Base-by-base conservation (phyloP, 1,140 invertebrate genomes). In the Procambarus clarkii region DNA sequence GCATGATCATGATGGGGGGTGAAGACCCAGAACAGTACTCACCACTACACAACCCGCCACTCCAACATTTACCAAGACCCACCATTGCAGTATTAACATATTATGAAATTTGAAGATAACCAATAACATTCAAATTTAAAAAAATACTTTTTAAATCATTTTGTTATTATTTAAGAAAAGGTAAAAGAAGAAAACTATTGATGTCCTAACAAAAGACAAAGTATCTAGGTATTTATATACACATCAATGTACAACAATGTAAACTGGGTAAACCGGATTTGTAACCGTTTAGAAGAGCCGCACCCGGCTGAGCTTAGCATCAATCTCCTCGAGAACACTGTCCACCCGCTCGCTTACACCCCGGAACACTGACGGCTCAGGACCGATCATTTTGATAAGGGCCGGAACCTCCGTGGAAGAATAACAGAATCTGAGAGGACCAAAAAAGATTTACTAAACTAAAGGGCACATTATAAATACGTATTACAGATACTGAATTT, bases 301-400 rank as follows among this genome's bases (percentile, higher is more conserved):
- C 24, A 93, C 93, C 13, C 92, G 86, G 50, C 91, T 92, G 0
- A 93, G 90, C 74, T 92, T 92, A 5, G 88, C 93, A 44, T 92
- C 91, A 83, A 93, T 91, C 71, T 93, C 91, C 46, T 91, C 97
- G 92, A 98, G 97, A 80, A 98, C 95, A 92, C 97, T 96, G 94
- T 98, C 98, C 82, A 98, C 95, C 91, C 98, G 96, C 93, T 96
- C 95, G 58, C 97, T 98, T 45, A 95, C 96, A 48, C 97, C 98
- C 85, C 96, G 96, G 94, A 98, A 98, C 94, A 96, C 96, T 91
- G 95, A 95, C 60, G 98, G 97, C 94, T 97, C 96, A 3, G 98
- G 98, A n/a, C 98, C 98, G 93, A 98, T 97, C 97, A 98, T 97
- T 94, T 98, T 97, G 82, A 98, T 96, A 24, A 98, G 95, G 93